Conservation (phyloP, 2,888 invertebrate species). For the Pseudolycoriella hygida region DNA sequence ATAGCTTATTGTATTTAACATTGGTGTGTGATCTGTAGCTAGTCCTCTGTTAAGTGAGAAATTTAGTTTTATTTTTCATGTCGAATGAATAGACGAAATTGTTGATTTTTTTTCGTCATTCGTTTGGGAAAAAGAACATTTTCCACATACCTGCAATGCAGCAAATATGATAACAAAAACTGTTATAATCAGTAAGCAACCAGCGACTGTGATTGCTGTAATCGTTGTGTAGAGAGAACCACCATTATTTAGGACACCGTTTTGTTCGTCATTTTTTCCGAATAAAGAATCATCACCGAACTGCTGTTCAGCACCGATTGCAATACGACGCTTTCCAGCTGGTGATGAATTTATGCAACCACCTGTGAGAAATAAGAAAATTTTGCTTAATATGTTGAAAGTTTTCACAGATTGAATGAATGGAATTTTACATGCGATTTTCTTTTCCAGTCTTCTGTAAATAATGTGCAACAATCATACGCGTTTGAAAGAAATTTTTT, state of each 20-base stretch:
- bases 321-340: conserved; percentile 55
- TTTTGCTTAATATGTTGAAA: too few relatives aligned
- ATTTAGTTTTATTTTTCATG: background rate
- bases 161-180: conserved; percentile 53
- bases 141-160: conserved; percentile 44
- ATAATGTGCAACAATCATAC: background rate
- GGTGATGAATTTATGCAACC: conserved; percentile 56
- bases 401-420: too few relatives aligned
- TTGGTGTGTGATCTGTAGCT: conserved; percentile 14
- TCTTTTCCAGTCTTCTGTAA: background rate
- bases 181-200: conserved; percentile 48
- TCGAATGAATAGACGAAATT: background rate
- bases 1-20: conserved; percentile 6
- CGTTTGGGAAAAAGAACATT: background rate
- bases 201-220: conserved; percentile 45
- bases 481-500: too few relatives aligned
- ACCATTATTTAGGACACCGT: conserved; percentile 19
- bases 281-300: conserved; percentile 14
- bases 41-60: conserved; percentile 17
- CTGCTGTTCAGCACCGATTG: conserved; percentile 33
- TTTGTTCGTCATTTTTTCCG: conserved; percentile 3
- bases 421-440: conserved; percentile 1
- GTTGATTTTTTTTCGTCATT: background rate
- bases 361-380: conserved; percentile 32
- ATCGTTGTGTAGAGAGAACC: conserved; percentile 39